phyloP scores from a whole-genome alignment of 2,888 invertebrate genomes.

The Melikaiella ostensackeni region DNA sequence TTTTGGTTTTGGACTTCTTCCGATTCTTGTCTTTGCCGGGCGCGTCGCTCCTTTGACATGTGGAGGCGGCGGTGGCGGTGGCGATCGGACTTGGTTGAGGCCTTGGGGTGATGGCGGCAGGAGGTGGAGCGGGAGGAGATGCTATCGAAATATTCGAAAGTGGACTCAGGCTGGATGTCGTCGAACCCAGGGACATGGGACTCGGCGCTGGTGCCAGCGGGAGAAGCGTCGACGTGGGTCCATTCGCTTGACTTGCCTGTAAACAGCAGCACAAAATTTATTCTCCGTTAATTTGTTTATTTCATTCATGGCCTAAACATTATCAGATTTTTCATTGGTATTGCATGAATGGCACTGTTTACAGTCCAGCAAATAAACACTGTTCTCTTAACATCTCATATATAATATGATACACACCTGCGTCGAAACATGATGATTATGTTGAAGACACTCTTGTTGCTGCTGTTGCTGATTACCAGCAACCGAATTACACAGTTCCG shows the following conservation, averaged over 20 bases:
- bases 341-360: no score
- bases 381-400: no score
- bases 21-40: constrained; percentile 84
- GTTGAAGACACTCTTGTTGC: constrained; percentile 56
- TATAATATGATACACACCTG: constrained; percentile 61
- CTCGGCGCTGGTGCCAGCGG: constrained; percentile 79
- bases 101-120: constrained; percentile 78
- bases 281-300: background rate
- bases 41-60: constrained; percentile 82
- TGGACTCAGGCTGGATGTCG: constrained; percentile 84
- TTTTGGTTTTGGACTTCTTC: constrained; percentile 90
- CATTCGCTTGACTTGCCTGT: constrained; percentile 72
- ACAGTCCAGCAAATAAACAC: no score
- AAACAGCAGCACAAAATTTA: constrained; percentile 30
- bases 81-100: constrained; percentile 76
- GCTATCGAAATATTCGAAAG: constrained; percentile 82
- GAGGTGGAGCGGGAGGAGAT: constrained; percentile 81
- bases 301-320: background rate
- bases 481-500: constrained; percentile 82
- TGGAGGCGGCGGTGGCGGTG: constrained; percentile 73
- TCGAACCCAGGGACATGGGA: constrained; percentile 80
- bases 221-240: constrained; percentile 73
- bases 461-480: constrained; percentile 69
- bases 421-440: constrained; percentile 68
- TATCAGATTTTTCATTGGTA: background rate